Base-by-base conservation (phyloP, 2,113 vertebrate species). In the Empidonax traillii region DNA sequence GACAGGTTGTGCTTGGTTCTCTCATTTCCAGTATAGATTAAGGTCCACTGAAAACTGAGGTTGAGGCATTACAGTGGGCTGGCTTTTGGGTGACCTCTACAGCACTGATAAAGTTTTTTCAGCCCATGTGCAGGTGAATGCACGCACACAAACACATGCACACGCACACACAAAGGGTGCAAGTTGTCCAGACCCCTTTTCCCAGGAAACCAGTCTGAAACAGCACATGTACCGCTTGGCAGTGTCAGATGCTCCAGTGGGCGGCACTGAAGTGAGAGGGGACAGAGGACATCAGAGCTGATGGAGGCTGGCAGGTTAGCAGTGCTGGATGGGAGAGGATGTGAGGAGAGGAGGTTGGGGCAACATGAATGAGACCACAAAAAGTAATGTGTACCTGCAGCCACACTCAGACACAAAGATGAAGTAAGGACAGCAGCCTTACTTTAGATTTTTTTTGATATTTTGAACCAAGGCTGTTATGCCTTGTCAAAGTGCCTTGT, bases 141-240 rank as follows among this genome's bases (percentile, higher is more conserved):
- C 58, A 16, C 0, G 0, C 30, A 56, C 10, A n/a, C 12, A 51
- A 61, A 30, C 6, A 11, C 6, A 0, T 1, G 28, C 35, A 22
- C 2, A 1, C 0, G 12, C 3, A 1, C 0, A 0, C 25, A 22
- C n/a, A 27, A 13, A 69, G 25, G 13, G 14, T 27, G 5, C 16
- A 67, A 24, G 14, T 55, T 28, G 62, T 22, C 83, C 37, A 33
- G 19, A 33, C 63, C 24, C 25, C 7, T 63, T 83, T 68, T 33
- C 39, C 13, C 25, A 12, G 44, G 17, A 84, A 93, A 63, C 22
- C 22, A 11, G n/a, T 14, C 39, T 46, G 12, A 68, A 86, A 65
- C 11, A 35, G 33, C 44, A 46, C 12, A 2, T 76, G 66, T 66
- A 21, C 27, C 62, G 31, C n/a, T 58, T 46, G 47, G 30, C n/a